These are phyloP conservation scores for Vesta saturnalis DNA, from an alignment of 2,888 invertebrate species.

Conservation along the genomic window DNA sequence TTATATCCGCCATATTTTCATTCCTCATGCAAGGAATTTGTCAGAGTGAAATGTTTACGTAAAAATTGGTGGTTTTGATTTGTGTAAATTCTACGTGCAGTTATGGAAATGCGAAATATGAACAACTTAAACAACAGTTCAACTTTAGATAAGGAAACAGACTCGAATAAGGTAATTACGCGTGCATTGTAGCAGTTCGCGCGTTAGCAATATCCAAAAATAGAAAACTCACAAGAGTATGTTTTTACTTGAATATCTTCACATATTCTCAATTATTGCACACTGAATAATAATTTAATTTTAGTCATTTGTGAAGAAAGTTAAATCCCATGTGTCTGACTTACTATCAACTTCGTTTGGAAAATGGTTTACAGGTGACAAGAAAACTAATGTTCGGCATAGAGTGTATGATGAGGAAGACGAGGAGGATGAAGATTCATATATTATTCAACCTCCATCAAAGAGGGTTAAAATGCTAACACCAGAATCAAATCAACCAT, in stretches of 20 bases:
- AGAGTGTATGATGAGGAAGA: slow-evolving; percentile 58
- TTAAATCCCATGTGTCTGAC: slow-evolving; percentile 71
- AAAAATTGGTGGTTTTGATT: slow-evolving; percentile 48
- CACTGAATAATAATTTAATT: not conserved
- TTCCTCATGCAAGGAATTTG: slow-evolving; percentile 62
- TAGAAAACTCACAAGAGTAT: slow-evolving; percentile 42
- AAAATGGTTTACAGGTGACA: slow-evolving; percentile 64
- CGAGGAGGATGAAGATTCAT: slow-evolving; percentile 58
- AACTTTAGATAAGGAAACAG: slow-evolving; percentile 48
- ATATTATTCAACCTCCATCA: slow-evolving; percentile 63
- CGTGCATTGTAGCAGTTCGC: slow-evolving; percentile 52
- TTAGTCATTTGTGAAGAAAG: slow-evolving; percentile 76
- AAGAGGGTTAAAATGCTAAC: slow-evolving; percentile 58
- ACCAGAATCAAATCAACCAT: slow-evolving; percentile 14
- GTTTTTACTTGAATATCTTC: slow-evolving; percentile 16
- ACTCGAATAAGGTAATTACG: slow-evolving; percentile 56
- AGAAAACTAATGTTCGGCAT: slow-evolving; percentile 27
- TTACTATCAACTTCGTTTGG: slow-evolving; percentile 70
- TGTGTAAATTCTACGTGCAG: slow-evolving; percentile 49
- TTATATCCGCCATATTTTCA: slow-evolving; percentile 59
- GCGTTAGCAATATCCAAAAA: slow-evolving; percentile 58
- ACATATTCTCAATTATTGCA: slow-evolving; percentile 8
- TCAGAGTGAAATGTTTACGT: slow-evolving; percentile 56
- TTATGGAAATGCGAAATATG: slow-evolving; percentile 57
- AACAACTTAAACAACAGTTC: slow-evolving; percentile 50